Evolutionary conservation across 2,113 vertebrate genomes (phyloP), one percentile per base, ranked within the genome.

Genomic region (Colinus virginianus): DNA sequence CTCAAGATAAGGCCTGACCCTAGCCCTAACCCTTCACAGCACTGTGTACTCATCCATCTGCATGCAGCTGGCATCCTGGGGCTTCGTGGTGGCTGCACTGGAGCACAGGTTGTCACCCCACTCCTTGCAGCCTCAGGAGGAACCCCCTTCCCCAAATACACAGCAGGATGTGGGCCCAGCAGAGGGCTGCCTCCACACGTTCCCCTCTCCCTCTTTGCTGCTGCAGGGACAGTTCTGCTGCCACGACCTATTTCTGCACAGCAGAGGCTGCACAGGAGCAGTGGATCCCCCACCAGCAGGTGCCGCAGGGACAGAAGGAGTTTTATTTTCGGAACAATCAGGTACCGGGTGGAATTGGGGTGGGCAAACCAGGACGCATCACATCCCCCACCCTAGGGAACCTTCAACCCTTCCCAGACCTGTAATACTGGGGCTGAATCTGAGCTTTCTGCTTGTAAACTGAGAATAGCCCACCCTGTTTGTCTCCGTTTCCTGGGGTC

Each of bases 321-420:
- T 98, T 98, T 90, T 83, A 88, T n/a, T 93, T 98, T 64, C 89
- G 98, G 66, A 98, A 98, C 66, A 91, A 90, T 32, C 98, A 98
- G 98, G 98, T 98, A 97, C 55, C 28, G 53, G 7, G 32, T 36
- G 51, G 25, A 14, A 1, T 42, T 20, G 5, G 59, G 43, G 28
- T 51, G 81, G 63, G 71, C 62, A 19, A 21, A 1, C 12, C 1
- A 1, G 30, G 38, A 32, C 30, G 9, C 0, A 0, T 75, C 69
- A n/a, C 64, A 69, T 61, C 62, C 53, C 48, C 36, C 26, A 38
- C 22, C 22, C 34, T 36, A 61, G 8, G 59, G 32, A 20, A 10
- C 36, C 61, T 75, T 46, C 69, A 17, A 43, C 68, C 48, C 64
- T 49, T 64, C 81, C 55, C 88, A 32, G 2, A 9, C 58, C 32